A percentile compares a stretch with the other conserved stretches of the same genome.
phyloP scores from a whole-genome alignment of 2,888 invertebrate species.

The Andrena trimmerana region DNA sequence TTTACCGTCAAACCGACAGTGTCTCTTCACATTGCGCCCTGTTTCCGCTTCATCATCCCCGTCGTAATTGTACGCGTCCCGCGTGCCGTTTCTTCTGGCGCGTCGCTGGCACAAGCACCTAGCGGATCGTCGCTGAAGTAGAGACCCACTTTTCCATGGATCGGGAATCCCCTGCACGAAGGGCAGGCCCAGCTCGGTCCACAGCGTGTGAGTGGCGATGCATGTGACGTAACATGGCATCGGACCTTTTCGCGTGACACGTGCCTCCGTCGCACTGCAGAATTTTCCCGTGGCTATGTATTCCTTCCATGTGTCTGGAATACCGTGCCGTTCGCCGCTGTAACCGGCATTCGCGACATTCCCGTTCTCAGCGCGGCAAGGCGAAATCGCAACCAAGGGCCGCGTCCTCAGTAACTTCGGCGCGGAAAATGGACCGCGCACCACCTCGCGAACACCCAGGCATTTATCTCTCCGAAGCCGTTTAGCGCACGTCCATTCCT shows the following conservation, averaged over 20 bases:
- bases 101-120: background rate
- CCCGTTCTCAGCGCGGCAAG: background rate
- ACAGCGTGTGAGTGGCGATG: slow-evolving; percentile 56
- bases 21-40: background rate
- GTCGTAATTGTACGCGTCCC: slow-evolving; percentile 20
- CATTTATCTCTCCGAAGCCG: background rate
- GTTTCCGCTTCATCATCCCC: slow-evolving; percentile 51
- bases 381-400: slow-evolving; percentile 21
- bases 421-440: slow-evolving; percentile 55
- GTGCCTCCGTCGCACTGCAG: slow-evolving; percentile 24
- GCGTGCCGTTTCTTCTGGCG: background rate
- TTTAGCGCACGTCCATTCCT: slow-evolving; percentile 46
- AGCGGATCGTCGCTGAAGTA: background rate
- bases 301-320: slow-evolving; percentile 68
- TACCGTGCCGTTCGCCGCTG: slow-evolving; percentile 44
- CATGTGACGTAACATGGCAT: slow-evolving; percentile 50
- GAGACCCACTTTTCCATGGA: slow-evolving; percentile 53
- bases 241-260: slow-evolving; percentile 30
- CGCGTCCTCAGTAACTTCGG: slow-evolving; percentile 46
- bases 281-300: slow-evolving; percentile 55
- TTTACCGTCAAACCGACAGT: slow-evolving; percentile 6
- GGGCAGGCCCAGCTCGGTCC: slow-evolving; percentile 63
- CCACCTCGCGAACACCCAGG: slow-evolving; percentile 43
- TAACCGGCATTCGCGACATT: background rate
- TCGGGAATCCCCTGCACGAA: slow-evolving; percentile 70